Evolutionary conservation across 2,113 vertebrate species (phyloP), one percentile per base, ranked within the genome.

Genomic region (Lates calcarifer): DNA sequence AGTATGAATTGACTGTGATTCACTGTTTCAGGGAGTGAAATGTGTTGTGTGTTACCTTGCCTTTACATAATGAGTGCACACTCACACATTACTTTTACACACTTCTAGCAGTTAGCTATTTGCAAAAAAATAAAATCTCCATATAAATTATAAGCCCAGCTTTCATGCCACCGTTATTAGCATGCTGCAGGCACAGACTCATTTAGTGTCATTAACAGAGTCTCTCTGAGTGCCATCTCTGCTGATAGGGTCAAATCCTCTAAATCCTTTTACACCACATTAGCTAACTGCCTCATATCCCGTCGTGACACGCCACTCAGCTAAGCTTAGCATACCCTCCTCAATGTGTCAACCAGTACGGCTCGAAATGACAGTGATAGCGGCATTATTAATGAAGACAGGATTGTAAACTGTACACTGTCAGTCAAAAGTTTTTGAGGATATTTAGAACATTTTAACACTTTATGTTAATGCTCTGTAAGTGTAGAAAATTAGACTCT

Each of bases 251-350:
- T 92, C 92, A 90, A 92, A 93, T 92, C 92, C 93, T 92, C 88
- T 86, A 88, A 93, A 93, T 94, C 92, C 92, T 91, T 92, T 93
- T 90, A 88, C 86, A 84, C 81, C 87, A 90, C 89, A 93, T 93
- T 92, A 93, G 83, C 92, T 87, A 88, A 87, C 92, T 75, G 91
- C 88, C 81, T 91, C 81, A 68, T 83, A 89, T 91, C 88, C 77
- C 45, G 33, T 65, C 51, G 58, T 81, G 86, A 89, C 87, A 91
- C 51, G 80, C 88, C 84, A 87, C 90, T 93, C 92, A 87, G 85
- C 84, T 81, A 41, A 84, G 87, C 93, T 90, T 87, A 91, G 87
- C 86, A 26, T 57, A 62, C 68, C 76, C 73, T 84, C 84, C 77
- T 90, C 85, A 82, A 85, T 47, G 81, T 92, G 87, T 91, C 90